Base-by-base conservation (phyloP, 2,113 vertebrate genomes). In the Rhinogobius similis region DNA sequence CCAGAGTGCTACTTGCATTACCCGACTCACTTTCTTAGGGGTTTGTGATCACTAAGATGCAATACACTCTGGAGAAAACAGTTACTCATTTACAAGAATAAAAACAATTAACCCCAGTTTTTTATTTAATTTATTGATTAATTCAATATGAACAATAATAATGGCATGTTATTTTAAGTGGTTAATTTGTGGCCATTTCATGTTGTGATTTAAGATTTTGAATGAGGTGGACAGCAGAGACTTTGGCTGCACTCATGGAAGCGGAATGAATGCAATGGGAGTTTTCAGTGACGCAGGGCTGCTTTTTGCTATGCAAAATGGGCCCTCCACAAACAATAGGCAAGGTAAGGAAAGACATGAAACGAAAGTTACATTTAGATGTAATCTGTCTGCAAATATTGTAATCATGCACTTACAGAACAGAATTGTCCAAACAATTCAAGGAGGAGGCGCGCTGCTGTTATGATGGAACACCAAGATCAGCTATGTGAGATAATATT, bases 401-500 rank as follows among this genome's bases (percentile, higher is more conserved):
- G 55, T 58, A 9, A 18, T 18, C 12, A 5, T 58, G 24, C 26
- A 2, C 24, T 58, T 14, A 43, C 48, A 91, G 87, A 1, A 2
- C 21, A 86, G 62, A 66, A 81, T 44, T 94, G 91, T 78, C 56
- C 64, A 21, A 67, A 26, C n/a, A 71, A 36, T 10, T 12, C 76
- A 77, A 91, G 90, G 66, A 84, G 80, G 79, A 86, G 84, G 63
- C 92, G 93, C 62, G 93, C 91, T 79, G 86, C 81, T 69, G 83
- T 81, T 21, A 72, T 41, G 66, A 10, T 91, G 52, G 62, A 78
- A 16, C 82, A 81, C 24, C 89, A 80, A 87, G 65, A 72, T 23
- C 61, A 83, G 55, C 72, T 83, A 18, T 88, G 93, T 93, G 70
- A 93, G 88, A 61, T 7, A 59, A 24, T n/a, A 8, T n/a, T n/a